phyloP scores from a whole-genome alignment of 35 echinoderm and acorn worm species.

The Strongylocentrotus purpuratus region DNA sequence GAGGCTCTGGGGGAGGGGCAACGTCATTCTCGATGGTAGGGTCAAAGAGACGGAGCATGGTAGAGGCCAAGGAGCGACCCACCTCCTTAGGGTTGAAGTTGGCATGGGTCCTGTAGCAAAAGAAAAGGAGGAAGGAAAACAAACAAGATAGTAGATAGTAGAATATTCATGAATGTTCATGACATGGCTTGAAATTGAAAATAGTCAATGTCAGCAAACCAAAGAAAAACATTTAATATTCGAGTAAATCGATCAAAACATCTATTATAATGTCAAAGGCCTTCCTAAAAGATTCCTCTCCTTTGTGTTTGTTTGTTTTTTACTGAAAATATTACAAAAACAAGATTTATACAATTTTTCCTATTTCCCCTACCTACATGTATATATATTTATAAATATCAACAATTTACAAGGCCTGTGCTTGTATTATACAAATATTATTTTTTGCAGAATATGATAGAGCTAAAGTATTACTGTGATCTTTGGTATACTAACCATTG shows the following conservation, averaged over 20 bases:
- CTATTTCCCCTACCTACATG: too few relatives aligned
- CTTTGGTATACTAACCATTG: conserved; percentile 75
- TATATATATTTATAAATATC: too few relatives aligned
- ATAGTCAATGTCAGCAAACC: too few relatives aligned
- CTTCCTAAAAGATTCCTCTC: background rate
- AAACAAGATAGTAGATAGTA: background rate
- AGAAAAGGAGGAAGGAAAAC: background rate
- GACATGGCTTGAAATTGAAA: background rate
- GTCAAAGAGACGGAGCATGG: conserved; percentile 91
- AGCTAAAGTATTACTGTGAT: background rate
- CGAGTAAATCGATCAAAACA: too few relatives aligned
- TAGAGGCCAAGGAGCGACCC: conserved; percentile 75
- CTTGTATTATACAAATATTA: background rate
- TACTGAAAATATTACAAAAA: background rate
- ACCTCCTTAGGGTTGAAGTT: conserved; percentile 97
- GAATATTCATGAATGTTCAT: background rate
- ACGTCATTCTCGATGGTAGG: conserved; percentile 86
- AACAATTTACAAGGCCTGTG: too few relatives aligned
- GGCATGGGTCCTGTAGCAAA: conserved; percentile 64
- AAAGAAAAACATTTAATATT: background rate
- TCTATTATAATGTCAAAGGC: background rate
- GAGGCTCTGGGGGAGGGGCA: conserved; percentile 68
- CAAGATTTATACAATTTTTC: too few relatives aligned
- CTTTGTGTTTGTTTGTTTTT: background rate
- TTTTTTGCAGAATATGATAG: background rate